Evolutionary conservation across 2,888 invertebrate species (phyloP), one percentile per base, ranked within the genome.

Genomic region (Trichacis sp.): DNA sequence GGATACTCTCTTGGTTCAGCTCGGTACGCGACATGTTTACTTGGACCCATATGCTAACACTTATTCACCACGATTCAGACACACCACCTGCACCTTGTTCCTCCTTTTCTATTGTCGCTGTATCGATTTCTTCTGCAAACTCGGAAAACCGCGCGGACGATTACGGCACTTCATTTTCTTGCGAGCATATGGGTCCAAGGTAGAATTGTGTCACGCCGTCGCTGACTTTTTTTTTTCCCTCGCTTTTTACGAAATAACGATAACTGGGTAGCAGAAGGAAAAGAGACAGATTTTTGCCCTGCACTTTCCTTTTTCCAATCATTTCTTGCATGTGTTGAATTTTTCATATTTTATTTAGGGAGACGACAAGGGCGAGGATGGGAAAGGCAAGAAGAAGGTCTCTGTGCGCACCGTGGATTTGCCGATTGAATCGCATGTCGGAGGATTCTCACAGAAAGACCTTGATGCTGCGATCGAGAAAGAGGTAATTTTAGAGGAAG

Each of bases 391-490:
- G 81, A 93, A 93, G 84, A 96, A 96, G 84, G 89, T 92, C 63
- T 84, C 90, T 3, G 89, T 92, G 17, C 95, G 95, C 85, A 90
- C 91, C 19, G 87, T 95, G 60, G 96, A 97, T 72, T 86, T 98
- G 66, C 92, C 95, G 0, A 90, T 98, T 64, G 93, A 94, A 56
- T 86, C 90, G n/a, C 85, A 88, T 50, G 91, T 92, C 9, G 90
- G 90, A 77, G 93, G 94, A 55, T 90, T 91, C 78, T 86, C 90
- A 1, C 89, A 88, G 71, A 88, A 88, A 15, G 92, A 95, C 36
- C 84, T 97, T 43, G 91, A 93, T 78, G 85, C 86, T 45, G 91
- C 90, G 56, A 86, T 91, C 68, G 96, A 97, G 81, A 91, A 91
- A 80, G 96, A 96, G 88, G 91, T 93, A 85, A 78, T 72, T 18